Percentiles rank a stretch among this genome's conserved stretches.
phyloP scores from a whole-genome alignment of 2,797 vertebrate species.

The Acrossocheilus fasciatus region DNA sequence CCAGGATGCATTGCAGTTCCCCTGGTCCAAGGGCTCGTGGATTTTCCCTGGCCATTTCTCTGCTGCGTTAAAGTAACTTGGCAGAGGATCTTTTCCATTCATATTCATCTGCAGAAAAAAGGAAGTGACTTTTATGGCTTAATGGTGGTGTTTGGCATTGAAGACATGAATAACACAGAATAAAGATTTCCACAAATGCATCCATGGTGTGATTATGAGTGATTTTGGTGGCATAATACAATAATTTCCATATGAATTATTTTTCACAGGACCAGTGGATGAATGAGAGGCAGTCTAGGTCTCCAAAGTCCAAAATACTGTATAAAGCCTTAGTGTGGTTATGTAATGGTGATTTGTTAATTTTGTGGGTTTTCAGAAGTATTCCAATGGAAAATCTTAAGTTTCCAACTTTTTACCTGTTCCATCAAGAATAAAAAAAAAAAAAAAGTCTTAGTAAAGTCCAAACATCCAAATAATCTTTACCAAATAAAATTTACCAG shows the following conservation, averaged over 20 bases:
- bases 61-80: constrained; percentile 84
- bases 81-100: constrained; percentile 82
- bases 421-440: background rate
- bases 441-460: background rate
- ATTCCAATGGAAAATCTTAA: background rate
- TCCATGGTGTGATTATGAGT: constrained; percentile 32
- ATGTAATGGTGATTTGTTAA: background rate
- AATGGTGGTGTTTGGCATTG: background rate
- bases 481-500: background rate
- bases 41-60: constrained; percentile 94
- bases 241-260: background rate
- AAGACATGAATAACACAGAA: constrained; percentile 21
- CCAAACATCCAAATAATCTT: background rate
- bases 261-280: background rate
- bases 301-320: background rate
- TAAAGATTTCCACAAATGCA: constrained; percentile 44
- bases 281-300: background rate
- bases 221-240: background rate
- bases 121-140: background rate
- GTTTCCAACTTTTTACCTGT: background rate
- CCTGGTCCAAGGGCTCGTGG: constrained; percentile 94
- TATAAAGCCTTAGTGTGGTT: background rate
- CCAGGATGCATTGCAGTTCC: constrained; percentile 97
- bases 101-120: constrained; percentile 83
- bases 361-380: background rate